Evolutionary conservation across 2,797 vertebrate genomes (phyloP), one percentile per base, ranked within the genome.

Genomic region (Typhlichthys subterraneus): DNA sequence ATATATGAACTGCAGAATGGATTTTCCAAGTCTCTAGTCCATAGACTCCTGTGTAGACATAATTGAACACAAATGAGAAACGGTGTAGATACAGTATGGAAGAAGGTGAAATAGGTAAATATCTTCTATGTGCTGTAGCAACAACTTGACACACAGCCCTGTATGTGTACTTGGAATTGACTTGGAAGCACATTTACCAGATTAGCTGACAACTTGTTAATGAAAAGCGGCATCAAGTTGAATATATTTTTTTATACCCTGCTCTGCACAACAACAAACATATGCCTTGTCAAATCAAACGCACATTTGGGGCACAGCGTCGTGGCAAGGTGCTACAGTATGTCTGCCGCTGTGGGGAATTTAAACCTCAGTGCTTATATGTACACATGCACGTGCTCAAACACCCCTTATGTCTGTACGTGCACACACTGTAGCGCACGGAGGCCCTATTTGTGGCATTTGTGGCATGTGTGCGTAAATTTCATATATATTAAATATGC

Each of bases 121-220:
- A 38, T 38, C 33, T 38, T 5, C 3, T 23, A 23, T 2, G 23
- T 8, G 1, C 7, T 5, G 33, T 38, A 8, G 33, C 5, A 38
- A 38, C 33, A 38, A 38, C 33, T 38, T 38, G 33, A 38, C 51
- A 54, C 19, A 42, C 12, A 38, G 23, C 47, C 45, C 61, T 56
- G 76, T 70, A 73, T 61, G 45, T 54, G 57, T 29, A 63, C 66
- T 53, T 59, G 59, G 67, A 83, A 75, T 69, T 69, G 77, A 75
- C 63, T 8, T 12, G 59, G 61, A 58, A 13, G 56, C 53, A 73
- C 6, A 38, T 68, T 69, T 70, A 3, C 46, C 50, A 29, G 48
- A 63, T 58, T 13, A 66, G 57, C 59, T 45, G 54, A 56, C 63
- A 63, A 48, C 52, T 19, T 50, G 65, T 53, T 61, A 61, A 73